A percentile compares a stretch with the other conserved stretches of the same genome.
Conservation (phyloP, 1,140 invertebrate species). For the Zaprionus kolodkinae region DNA sequence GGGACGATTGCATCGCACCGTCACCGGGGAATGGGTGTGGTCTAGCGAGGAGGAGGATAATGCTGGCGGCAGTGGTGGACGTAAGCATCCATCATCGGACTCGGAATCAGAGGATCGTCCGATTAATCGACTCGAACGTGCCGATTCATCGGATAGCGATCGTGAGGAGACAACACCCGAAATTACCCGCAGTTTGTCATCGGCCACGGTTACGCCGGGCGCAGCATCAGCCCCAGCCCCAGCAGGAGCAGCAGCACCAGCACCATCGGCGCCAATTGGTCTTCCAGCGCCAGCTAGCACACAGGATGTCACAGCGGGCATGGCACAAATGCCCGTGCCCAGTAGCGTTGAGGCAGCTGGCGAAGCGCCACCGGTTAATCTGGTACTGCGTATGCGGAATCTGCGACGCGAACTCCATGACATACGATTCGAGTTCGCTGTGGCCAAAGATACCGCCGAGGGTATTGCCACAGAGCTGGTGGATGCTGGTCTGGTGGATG, state of each 20-base stretch:
- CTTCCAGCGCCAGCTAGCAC: constrained; percentile 19
- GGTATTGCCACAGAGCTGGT: constrained; percentile 97
- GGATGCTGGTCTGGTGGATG: constrained; percentile 96
- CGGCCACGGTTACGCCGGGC: constrained; percentile 62
- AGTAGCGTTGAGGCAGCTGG: constrained; percentile 33
- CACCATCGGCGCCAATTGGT: constrained; percentile 10
- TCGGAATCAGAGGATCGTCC: constrained; percentile 85
- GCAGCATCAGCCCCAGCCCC: not conserved
- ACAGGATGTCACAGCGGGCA: constrained; percentile 59
- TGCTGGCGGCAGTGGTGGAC: constrained; percentile 54
- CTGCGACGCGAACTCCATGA: constrained; percentile 96
- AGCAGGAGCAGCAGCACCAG: constrained; percentile 15
- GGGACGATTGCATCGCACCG: constrained; percentile 95
- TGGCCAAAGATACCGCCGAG: constrained; percentile 96
- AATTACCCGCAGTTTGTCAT: constrained; percentile 67
- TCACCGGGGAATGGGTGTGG: constrained; percentile 99
- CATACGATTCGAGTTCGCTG: constrained; percentile 97
- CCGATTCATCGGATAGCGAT: constrained; percentile 86
- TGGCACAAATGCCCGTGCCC: constrained; percentile 69
- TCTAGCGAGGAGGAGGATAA: constrained; percentile 91
- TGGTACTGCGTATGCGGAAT: constrained; percentile 94
- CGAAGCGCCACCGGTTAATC: constrained; percentile 86
- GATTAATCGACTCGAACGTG: constrained; percentile 86
- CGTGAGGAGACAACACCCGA: constrained; percentile 75
- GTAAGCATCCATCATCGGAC: constrained; percentile 80